Evolutionary conservation across 2,888 invertebrate species (phyloP), one percentile per base, ranked within the genome.

Genomic region (Molanna angustata): DNA sequence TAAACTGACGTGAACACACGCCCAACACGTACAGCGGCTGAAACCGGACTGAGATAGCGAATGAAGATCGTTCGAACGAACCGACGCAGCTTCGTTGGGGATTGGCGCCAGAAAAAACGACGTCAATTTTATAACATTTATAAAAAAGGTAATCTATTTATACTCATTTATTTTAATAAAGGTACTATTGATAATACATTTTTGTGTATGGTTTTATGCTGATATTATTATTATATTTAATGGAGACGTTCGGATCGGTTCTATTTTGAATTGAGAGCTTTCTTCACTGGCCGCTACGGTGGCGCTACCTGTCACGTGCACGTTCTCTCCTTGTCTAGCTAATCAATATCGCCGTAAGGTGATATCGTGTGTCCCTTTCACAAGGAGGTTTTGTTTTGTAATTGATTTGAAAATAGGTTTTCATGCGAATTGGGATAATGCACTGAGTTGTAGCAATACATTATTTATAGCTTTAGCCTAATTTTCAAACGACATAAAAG

Each of bases 1-100:
- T 35, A 46, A 39, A 42, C 27, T 44, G 37, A 27, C 39, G 14
- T 1, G 14, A 39, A 35, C n/a, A 18, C 16, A 13, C 19, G 14
- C 31, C 19, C 32, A 7, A n/a, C n/a, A n/a, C n/a, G n/a, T n/a
- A 31, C 54, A 50, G 27, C 54, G 50, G 54, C 51, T 50, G 54
- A 54, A 51, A 54, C 54, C 54, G 54, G 54, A 54, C 54, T 54
- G 50, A 47, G 18, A 9, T 37, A 17, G n/a, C n/a, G n/a, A n/a
- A 6, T 17, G 41, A 49, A 49, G 41, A 52, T 52, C 46, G 52
- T 47, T 42, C 40, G 46, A 35, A n/a, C n/a, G n/a, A 44, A 37
- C 35, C 45, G 42, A 27, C 41, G 46, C 47, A 47, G 52, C 52
- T 42, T 46, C 52, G 47, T 19, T 19, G n/a, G n/a, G n/a, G n/a